Evolutionary conservation across 2,113 vertebrate genomes (phyloP), one percentile per base, ranked within the genome.

Genomic region (Candoia aspera): DNA sequence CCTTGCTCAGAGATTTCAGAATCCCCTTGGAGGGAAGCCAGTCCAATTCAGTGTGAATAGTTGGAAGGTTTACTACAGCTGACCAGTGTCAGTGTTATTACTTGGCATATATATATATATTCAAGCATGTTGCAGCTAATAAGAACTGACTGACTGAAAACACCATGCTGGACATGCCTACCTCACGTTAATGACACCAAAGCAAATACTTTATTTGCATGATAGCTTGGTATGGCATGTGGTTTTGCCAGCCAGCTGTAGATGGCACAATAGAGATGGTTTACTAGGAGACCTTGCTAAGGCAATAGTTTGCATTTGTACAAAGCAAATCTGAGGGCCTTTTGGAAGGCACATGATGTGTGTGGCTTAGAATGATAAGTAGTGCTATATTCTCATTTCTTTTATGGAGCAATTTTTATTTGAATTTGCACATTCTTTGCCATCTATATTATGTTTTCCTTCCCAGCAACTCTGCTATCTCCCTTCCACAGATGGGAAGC

Each of bases 311-410:
- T 88, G 87, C n/a, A n/a, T 89, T 84, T 89, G 73, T 92, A 54
- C 87, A 84, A 84, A 92, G 55, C 55, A 88, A 84, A 89, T 84
- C 87, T 88, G 86, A 42, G 49, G 68, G 46, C 86, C 87, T 92
- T 89, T 92, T 92, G 91, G 86, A 88, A 92, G 29, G 87, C 87
- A 92, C 86, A 84, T 89, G 91, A 92, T 84, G 42, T 54, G 42
- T 21, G 29, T 92, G 68, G 91, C 42, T 89, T 84, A 54, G 46
- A 49, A 92, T 92, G 87, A 92, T 84, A 49, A 83, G 79, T 46
- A 13, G 57, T 62, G 73, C 46, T 92, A 37, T 59, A n/a, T 84
- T 89, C 11, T 84, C n/a, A 37, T 23, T 88, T n/a, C 49, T 89
- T 88, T 90, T 84, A 59, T 73, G 29, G 54, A 68, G 33, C 23